Conservation (phyloP, 2,888 invertebrate species). For the Pollenia angustigena region DNA sequence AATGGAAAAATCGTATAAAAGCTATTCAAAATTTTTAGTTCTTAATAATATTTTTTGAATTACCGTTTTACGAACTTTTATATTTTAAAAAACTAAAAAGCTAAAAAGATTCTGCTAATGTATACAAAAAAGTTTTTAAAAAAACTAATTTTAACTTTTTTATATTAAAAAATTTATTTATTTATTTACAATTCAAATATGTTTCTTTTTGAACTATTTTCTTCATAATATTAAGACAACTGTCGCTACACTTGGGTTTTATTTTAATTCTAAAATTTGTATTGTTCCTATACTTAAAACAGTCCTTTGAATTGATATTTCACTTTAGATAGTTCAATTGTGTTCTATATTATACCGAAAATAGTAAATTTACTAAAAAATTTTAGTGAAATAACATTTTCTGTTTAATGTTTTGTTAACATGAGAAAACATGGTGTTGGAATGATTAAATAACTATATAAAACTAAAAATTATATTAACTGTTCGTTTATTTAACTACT, state of each 20-base stretch:
- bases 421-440: constrained; percentile 34
- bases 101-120: not conserved
- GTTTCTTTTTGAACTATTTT: constrained; percentile 39
- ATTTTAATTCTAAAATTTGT: constrained; percentile 20
- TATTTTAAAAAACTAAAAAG: no score
- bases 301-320: constrained; percentile 49
- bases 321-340: constrained; percentile 47
- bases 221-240: constrained; percentile 49
- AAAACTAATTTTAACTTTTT: not conserved
- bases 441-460: constrained; percentile 59
- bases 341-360: constrained; percentile 34
- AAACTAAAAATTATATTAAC: constrained; percentile 29
- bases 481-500: constrained; percentile 7
- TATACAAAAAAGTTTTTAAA: not conserved
- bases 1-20: no score
- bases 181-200: constrained; percentile 68
- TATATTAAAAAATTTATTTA: constrained; percentile 41
- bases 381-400: constrained; percentile 11
- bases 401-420: not conserved
- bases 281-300: constrained; percentile 36
- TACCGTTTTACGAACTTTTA: no score
- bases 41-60: no score
- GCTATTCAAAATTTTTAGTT: no score
- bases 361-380: constrained; percentile 20
- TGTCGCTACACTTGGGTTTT: constrained; percentile 42